phyloP scores from a whole-genome alignment of 2,888 invertebrate genomes.

The Caenorhabditis doughertyi region DNA sequence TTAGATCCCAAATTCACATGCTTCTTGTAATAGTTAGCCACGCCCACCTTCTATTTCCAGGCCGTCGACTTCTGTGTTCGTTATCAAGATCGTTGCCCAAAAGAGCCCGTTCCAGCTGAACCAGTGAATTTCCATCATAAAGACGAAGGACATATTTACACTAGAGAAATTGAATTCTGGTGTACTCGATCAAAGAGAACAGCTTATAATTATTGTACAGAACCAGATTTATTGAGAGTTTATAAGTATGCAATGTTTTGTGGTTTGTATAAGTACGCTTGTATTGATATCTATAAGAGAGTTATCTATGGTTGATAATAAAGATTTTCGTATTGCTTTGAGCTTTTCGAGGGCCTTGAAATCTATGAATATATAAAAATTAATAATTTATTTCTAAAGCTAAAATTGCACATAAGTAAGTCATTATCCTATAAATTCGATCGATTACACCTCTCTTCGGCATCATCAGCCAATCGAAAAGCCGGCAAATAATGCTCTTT shows the following conservation, averaged over 20 bases:
- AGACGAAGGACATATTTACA: slow-evolving; percentile 71
- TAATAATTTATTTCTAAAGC: no score
- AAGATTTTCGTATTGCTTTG: no score
- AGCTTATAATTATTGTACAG: slow-evolving; percentile 71
- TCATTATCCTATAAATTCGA: slow-evolving; percentile 45
- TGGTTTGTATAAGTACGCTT: slow-evolving; percentile 66
- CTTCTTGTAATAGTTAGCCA: no score
- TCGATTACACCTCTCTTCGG: slow-evolving; percentile 64
- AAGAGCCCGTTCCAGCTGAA: slow-evolving; percentile 60
- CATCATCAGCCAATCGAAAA: slow-evolving; percentile 72
- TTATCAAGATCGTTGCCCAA: slow-evolving; percentile 69
- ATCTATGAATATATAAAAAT: no score
- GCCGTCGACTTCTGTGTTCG: slow-evolving; percentile 72
- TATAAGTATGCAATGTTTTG: slow-evolving; percentile 67
- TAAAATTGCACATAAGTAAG: no score
- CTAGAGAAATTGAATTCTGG: slow-evolving; percentile 66
- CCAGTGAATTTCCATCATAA: slow-evolving; percentile 66
- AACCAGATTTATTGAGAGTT: slow-evolving; percentile 68
- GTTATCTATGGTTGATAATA: slow-evolving; percentile 47
- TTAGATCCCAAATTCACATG: no score
- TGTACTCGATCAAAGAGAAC: slow-evolving; percentile 64
- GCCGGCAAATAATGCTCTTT: slow-evolving; percentile 74
- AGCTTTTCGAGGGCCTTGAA: no score
- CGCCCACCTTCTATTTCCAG: slow-evolving; percentile 53
- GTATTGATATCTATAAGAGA: slow-evolving; percentile 67